Base-by-base conservation (phyloP, 2,888 invertebrate genomes). In the Anodontia alba region DNA sequence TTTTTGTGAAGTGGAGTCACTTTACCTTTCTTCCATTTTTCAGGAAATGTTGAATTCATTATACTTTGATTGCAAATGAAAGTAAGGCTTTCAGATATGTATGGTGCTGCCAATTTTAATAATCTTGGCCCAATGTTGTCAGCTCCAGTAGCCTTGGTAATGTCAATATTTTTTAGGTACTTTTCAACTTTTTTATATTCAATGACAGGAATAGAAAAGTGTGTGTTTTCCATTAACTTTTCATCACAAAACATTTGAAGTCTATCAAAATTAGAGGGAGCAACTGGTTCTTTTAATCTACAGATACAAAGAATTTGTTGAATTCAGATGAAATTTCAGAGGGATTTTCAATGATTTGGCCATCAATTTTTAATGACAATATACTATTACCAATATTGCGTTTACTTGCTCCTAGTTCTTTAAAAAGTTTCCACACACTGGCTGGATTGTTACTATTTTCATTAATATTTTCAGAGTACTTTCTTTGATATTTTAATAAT, bases 91-190 rank as follows among this genome's bases (percentile, higher is more conserved):
- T 54, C 54, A 8, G 54, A 54, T 29, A 54, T 54, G n/a, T 10
- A 54, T 26, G 54, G 54, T 29, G 54, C 54, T 26, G 54, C 54
- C 26, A 54, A 12, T n/a, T 54, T 54, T 26, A 54, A 26, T 26
- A 54, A 26, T 54, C 54, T 54, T 54, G 54, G 54, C 26, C 26
- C 54, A 54, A 54, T 54, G 26, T 54, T 54, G n/a, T 54, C 54
- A 8, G 54, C 17, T 7, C 54, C 54, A 23, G 54, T 54, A 26
- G 54, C 54, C 29, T 54, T 54, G 26, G 54, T 54, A 5, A 54
- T 54, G n/a, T 54, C 54, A 20, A 54, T 29, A 54, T 23, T 54
- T 26, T 29, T 54, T 10, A 54, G 54, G 26, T 54, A 54, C 26
- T 54, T 54, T 54, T 54, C 54, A 54, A 26, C 54, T 26, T 54